Evolutionary conservation across 2,113 vertebrate genomes (phyloP).

Genomic region (Gallinago jamesoni): DNA sequence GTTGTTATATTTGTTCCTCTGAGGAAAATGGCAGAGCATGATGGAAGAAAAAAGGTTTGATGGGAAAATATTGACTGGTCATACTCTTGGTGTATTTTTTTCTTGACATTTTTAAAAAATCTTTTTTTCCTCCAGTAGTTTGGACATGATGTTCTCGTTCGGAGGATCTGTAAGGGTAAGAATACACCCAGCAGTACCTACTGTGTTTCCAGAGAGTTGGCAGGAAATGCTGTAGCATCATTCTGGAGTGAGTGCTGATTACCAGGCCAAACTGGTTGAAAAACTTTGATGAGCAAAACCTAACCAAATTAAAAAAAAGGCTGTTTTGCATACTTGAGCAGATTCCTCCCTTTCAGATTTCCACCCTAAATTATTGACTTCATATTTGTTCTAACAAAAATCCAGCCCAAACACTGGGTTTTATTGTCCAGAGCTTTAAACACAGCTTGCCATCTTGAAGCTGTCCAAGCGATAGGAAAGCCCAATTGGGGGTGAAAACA

Average conservation of each 20-base stretch:
- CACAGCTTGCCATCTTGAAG: background rate
- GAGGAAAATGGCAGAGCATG: background rate
- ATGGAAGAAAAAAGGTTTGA: background rate
- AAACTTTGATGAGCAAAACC: background rate
- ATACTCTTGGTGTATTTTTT: background rate
- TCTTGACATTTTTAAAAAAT: fast-evolving
- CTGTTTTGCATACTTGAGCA: background rate
- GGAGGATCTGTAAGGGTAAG: background rate
- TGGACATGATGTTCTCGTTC: background rate
- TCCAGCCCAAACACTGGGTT: background rate
- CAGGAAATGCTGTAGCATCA: background rate
- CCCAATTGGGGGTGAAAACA: background rate
- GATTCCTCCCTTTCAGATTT: background rate
- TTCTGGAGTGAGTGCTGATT: background rate
- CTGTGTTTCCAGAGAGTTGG: background rate
- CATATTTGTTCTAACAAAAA: background rate
- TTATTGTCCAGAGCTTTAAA: background rate
- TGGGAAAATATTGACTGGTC: background rate
- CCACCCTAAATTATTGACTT: background rate
- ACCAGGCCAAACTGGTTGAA: background rate
- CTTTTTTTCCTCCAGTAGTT: background rate
- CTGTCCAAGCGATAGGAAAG: background rate
- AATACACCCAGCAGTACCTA: background rate
- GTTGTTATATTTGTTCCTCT: background rate
- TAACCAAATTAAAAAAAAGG: background rate